These are phyloP conservation scores for Oryzias celebensis DNA, from an alignment of 2,113 vertebrate species.

Conservation along the genomic window DNA sequence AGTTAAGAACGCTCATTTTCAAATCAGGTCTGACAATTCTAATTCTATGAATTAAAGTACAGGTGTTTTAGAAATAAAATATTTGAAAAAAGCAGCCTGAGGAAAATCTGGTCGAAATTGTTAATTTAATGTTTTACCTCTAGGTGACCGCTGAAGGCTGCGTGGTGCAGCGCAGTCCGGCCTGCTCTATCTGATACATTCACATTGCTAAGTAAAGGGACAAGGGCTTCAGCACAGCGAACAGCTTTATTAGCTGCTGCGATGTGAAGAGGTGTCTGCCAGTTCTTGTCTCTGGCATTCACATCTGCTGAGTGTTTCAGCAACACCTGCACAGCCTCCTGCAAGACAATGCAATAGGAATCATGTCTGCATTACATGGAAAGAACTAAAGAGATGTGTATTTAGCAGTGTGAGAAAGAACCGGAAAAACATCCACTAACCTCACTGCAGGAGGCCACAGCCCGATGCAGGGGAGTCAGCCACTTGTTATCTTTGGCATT, in stretches of 20 bases:
- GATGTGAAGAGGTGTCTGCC: slow-evolving; percentile 98
- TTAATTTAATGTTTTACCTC: slow-evolving; percentile 78
- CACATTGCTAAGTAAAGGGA: slow-evolving; percentile 94
- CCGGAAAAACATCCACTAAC: slow-evolving; percentile 66
- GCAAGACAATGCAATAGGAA: slow-evolving; percentile 20
- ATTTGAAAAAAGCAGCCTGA: not conserved
- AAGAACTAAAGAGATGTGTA: not conserved
- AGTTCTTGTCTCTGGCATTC: slow-evolving; percentile 97
- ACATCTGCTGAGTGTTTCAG: slow-evolving; percentile 98
- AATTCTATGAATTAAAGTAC: slow-evolving; percentile 6
- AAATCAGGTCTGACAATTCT: not conserved
- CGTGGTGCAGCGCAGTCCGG: slow-evolving; percentile 94
- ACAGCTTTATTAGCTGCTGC: slow-evolving; percentile 97
- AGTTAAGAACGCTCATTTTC: not conserved
- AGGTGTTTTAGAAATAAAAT: slow-evolving; percentile 3
- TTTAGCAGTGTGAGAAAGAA: not conserved
- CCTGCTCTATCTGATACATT: slow-evolving; percentile 96
- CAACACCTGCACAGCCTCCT: slow-evolving; percentile 97
- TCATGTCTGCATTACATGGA: not conserved
- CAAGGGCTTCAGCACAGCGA: slow-evolving; percentile 94
- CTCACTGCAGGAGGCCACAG: slow-evolving; percentile 98
- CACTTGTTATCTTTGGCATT: slow-evolving; percentile 99
- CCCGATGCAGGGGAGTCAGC: slow-evolving; percentile 98
- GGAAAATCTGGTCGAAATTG: not conserved
- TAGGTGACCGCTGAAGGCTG: slow-evolving; percentile 94